Percentiles rank a stretch among this genome's conserved stretches.
phyloP scores from a whole-genome alignment of 2,888 invertebrate genomes.

The Ectemnius lituratus region DNA sequence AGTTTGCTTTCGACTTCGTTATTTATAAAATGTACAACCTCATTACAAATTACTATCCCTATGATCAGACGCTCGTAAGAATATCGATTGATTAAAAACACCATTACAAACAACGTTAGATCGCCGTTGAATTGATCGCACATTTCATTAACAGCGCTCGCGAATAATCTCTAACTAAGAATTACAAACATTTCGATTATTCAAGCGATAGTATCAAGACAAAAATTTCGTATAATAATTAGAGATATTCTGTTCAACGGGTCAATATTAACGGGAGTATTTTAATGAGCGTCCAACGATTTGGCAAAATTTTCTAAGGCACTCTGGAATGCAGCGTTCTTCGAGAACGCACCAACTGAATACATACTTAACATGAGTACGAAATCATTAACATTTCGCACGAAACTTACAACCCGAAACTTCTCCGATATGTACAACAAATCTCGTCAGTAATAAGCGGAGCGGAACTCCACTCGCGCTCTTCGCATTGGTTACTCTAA shows the following conservation, averaged over 20 bases:
- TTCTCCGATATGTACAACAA: conserved; percentile 27
- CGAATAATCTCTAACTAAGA: not conserved
- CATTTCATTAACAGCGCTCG: no score
- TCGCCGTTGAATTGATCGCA: not conserved
- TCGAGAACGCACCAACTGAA: conserved; percentile 20
- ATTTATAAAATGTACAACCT: conserved; percentile 43
- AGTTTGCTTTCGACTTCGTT: conserved; percentile 19
- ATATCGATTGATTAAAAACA: not conserved
- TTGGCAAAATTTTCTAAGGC: conserved; percentile 38
- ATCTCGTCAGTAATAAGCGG: not conserved
- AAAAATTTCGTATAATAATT: no score
- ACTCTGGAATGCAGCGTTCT: conserved; percentile 50
- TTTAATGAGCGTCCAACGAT: conserved; percentile 5
- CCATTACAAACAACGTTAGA: not conserved
- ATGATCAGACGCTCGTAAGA: conserved; percentile 16
- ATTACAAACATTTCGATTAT: no score
- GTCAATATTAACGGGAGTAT: not conserved
- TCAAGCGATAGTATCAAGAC: no score
- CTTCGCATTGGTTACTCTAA: not conserved
- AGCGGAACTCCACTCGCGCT: conserved; percentile 3
- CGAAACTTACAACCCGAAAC: conserved; percentile 18
- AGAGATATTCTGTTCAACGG: not conserved
- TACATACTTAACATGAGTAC: conserved; percentile 27
- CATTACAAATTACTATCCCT: conserved; percentile 32
- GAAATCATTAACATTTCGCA: conserved; percentile 26